Conservation (phyloP, 1,140 invertebrate species). For the Drosophila bocqueti region DNA sequence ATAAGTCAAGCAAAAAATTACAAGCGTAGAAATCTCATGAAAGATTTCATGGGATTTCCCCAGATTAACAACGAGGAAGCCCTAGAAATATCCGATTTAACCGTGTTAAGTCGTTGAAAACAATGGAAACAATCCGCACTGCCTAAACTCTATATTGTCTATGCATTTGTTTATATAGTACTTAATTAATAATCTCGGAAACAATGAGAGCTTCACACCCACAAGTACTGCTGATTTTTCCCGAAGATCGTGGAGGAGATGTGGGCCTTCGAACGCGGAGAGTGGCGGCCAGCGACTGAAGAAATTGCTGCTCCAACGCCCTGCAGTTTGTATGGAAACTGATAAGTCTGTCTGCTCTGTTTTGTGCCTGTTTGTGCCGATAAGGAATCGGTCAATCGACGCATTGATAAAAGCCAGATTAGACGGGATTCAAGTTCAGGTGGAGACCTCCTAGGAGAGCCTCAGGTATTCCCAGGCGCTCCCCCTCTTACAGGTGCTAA, state of each 20-base stretch:
- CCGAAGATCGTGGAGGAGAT: constrained; percentile 8
- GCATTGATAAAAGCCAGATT: constrained; percentile 25
- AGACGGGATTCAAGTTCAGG: not conserved
- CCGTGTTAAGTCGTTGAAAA: constrained; percentile 37
- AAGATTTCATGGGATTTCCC: not conserved
- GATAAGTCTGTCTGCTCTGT: constrained; percentile 25
- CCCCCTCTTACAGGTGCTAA: constrained; percentile 29
- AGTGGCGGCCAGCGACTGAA: constrained; percentile 37
- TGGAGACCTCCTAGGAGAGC: not conserved
- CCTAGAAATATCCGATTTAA: constrained; percentile 15
- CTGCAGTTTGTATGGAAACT: constrained; percentile 40
- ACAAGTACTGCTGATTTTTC: constrained; percentile 8
- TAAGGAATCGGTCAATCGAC: constrained; percentile 28
- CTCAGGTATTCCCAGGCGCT: constrained; percentile 25
- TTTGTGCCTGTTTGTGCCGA: not conserved
- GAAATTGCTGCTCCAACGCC: not conserved
- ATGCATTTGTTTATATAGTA: constrained; percentile 1
- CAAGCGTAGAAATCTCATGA: constrained; percentile 9
- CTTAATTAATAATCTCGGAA: constrained; percentile 11
- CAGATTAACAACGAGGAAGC: constrained; percentile 12
- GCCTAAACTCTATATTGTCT: not conserved
- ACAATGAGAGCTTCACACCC: constrained; percentile 24
- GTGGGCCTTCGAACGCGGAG: constrained; percentile 1
- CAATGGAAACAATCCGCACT: constrained; percentile 17
- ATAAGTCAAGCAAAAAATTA: constrained; percentile 28